Evolutionary conservation across 2,113 vertebrate species (phyloP), one percentile per base, ranked within the genome.

Genomic region (Podarcis cretensis): DNA sequence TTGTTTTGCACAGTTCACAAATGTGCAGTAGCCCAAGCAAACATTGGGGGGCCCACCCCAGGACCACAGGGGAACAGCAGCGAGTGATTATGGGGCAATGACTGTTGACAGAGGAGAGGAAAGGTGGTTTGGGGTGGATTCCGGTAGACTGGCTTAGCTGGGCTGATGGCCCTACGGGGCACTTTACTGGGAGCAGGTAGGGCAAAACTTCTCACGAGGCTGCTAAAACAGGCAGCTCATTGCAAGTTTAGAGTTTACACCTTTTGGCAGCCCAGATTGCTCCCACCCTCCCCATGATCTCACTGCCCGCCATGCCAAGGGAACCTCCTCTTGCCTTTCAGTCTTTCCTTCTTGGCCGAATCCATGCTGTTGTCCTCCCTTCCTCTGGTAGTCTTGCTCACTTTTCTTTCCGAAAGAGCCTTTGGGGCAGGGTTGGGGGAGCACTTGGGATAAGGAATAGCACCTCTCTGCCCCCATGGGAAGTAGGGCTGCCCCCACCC

Each of bases 401-500:
- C 68, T 54, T 37, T 12, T 21, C 81, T 35, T 68, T 66, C 30
- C 23, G 16, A 40, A 66, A 32, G 69, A 66, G 27, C 57, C 23
- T 32, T 69, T 43, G 25, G 68, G 21, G 30, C 7, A 13, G 9
- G 30, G 12, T 54, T 12, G 71, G 40, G n/a, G 69, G 75, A 48
- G 37, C 63, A 48, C 35, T 54, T 9, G 16, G 20, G 6, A 37
- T 5, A 7, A 73, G 21, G 68, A 18, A 23, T 3, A 27, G 32
- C 4, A 20, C 30, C 23, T 43, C 30, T 85, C n/a, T 25, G 2
- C 54, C 65, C 30, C 1, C 0, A 1, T 0, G 57, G 0, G n/a
- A n/a, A 0, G 0, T 76, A 1, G 16, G 76, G 88, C 74, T 14
- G 81, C 82, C 89, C 86, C 90, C 25, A 20, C 10, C 48, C 48